Evolutionary conservation across 2,113 vertebrate genomes (phyloP).

Genomic region (cattle (Bos taurus)): DNA sequence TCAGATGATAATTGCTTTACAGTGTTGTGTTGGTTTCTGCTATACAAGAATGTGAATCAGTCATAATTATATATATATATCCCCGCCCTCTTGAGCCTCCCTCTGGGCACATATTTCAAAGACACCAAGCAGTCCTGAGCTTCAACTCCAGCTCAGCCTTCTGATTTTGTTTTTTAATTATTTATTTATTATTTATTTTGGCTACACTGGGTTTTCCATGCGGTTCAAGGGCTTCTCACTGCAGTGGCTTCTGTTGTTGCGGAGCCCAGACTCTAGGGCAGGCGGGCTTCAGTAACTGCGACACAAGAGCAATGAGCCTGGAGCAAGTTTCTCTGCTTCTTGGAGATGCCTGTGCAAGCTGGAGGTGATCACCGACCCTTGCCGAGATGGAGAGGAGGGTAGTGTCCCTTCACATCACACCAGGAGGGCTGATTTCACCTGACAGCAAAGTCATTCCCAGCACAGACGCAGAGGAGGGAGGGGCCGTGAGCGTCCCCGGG

Average conservation of each 20-base stretch:
- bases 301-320: neutral
- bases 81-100: neutral
- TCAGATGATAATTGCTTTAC: neutral
- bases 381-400: neutral
- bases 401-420: neutral
- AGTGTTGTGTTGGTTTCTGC: neutral
- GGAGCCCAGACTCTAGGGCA: neutral
- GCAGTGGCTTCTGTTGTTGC: neutral
- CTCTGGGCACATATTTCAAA: neutral
- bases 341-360: neutral
- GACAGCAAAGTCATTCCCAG: neutral
- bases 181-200: neutral
- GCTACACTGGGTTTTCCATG: neutral
- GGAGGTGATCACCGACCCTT: neutral
- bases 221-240: neutral
- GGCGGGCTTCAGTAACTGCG: neutral
- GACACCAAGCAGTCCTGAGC: neutral
- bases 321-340: neutral
- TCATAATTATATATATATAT: neutral
- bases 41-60: neutral
- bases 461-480: neutral
- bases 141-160: neutral
- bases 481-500: rapidly evolving
- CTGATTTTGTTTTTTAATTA: neutral
- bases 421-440: neutral